A percentile compares a stretch with the other conserved stretches of the same genome.
These are phyloP conservation scores for Syngnathus floridae DNA, from an alignment of 2,113 vertebrate species.

Conservation along the genomic window DNA sequence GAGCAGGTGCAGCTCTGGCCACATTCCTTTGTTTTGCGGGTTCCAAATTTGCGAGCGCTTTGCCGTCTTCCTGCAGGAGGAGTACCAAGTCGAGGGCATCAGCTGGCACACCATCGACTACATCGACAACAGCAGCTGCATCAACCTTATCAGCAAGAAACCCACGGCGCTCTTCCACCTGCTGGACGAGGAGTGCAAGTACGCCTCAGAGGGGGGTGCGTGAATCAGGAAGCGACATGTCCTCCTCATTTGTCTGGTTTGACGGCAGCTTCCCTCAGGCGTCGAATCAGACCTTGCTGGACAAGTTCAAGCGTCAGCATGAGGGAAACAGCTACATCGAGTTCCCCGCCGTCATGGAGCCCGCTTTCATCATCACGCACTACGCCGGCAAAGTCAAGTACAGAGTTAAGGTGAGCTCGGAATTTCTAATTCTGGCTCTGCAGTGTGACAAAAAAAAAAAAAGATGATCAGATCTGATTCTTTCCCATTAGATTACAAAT, in stretches of 20 bases:
- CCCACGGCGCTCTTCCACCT: slow-evolving; percentile 93
- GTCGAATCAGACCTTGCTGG: slow-evolving; percentile 89
- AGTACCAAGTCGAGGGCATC: slow-evolving; percentile 93
- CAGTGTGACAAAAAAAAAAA: too few species aligned
- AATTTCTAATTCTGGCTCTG: background rate
- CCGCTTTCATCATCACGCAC: slow-evolving; percentile 92
- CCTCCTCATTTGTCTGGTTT: background rate
- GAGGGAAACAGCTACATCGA: slow-evolving; percentile 91
- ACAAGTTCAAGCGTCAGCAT: slow-evolving; percentile 92
- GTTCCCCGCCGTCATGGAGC: slow-evolving; percentile 93
- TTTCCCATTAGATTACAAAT: too few species aligned
- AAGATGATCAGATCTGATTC: too few species aligned
- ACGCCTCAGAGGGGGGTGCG: slow-evolving; percentile 45
- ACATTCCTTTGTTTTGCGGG: background rate
- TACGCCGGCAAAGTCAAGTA: slow-evolving; percentile 97
- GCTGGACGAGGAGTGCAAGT: slow-evolving; percentile 99
- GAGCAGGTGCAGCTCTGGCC: slow-evolving; percentile 75
- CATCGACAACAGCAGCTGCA: slow-evolving; percentile 92
- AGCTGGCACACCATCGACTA: slow-evolving; percentile 96
- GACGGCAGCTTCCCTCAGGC: slow-evolving; percentile 86
- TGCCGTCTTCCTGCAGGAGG: slow-evolving; percentile 74
- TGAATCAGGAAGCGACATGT: background rate
- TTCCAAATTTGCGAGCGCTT: too few species aligned
- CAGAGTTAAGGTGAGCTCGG: slow-evolving; percentile 81
- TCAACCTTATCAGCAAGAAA: slow-evolving; percentile 97